Percentiles rank a stretch among this genome's conserved stretches.
These are phyloP conservation scores for Parnassius orleans DNA, from an alignment of 2,888 invertebrate genomes.

Conservation along the genomic window DNA sequence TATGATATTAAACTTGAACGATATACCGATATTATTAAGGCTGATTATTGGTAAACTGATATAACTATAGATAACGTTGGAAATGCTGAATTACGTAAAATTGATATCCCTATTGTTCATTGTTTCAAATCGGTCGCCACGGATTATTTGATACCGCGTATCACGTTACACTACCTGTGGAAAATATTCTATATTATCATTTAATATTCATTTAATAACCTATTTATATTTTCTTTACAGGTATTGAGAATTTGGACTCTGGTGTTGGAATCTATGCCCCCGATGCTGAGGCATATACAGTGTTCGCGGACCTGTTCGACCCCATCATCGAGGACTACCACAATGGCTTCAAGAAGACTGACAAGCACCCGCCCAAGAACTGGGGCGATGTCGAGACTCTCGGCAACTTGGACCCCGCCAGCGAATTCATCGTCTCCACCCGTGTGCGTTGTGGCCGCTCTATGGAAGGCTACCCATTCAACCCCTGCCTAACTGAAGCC, in stretches of 20 bases:
- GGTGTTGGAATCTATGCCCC: constrained; percentile 99
- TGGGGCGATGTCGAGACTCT: constrained; percentile 96
- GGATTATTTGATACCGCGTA: constrained; percentile 14
- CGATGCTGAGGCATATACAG: constrained; percentile 96
- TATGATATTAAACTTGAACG: not conserved
- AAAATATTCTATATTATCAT: constrained; percentile 1
- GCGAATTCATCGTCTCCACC: constrained; percentile 96
- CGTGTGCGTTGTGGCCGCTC: constrained; percentile 98
- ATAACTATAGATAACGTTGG: constrained; percentile 24
- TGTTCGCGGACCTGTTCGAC: constrained; percentile 96
- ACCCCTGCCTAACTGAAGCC: constrained; percentile 97
- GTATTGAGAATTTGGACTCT: constrained; percentile 97
- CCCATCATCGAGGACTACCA: constrained; percentile 99
- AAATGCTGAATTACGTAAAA: constrained; percentile 16
- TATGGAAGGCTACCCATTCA: constrained; percentile 97
- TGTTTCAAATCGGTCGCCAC: constrained; percentile 14
- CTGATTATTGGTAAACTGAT: constrained; percentile 23
- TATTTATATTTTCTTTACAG: constrained; percentile 64
- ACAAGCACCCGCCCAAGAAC: constrained; percentile 96
- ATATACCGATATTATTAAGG: constrained; percentile 11
- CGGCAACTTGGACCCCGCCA: constrained; percentile 94
- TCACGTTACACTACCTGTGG: constrained; percentile 6
- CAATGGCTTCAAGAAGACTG: constrained; percentile 95
- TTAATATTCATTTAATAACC: constrained; percentile 4
- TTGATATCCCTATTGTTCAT: constrained; percentile 26